Conservation (phyloP, 1,140 invertebrate species). For the Sitodiplosis mosellana region DNA sequence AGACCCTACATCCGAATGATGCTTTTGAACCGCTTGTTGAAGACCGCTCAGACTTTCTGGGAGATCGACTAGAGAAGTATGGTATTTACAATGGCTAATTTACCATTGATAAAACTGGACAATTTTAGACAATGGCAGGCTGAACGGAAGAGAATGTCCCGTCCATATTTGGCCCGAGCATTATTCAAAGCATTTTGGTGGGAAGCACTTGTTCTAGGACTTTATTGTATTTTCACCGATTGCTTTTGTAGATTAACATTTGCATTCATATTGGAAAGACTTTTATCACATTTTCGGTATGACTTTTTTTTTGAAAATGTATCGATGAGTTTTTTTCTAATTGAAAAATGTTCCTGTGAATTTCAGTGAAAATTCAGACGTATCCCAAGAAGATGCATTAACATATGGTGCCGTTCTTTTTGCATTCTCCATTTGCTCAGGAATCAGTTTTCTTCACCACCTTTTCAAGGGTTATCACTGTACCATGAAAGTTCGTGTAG, state of each 20-base stretch:
- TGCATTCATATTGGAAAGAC: slow-evolving; percentile 1
- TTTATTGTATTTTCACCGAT: background rate
- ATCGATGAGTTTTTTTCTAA: too few relatives aligned
- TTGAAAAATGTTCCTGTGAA: background rate
- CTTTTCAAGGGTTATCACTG: slow-evolving; percentile 36
- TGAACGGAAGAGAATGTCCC: background rate
- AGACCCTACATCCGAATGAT: slow-evolving; percentile 32
- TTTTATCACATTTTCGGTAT: slow-evolving; percentile 3
- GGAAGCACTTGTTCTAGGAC: background rate
- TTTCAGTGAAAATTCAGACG: slow-evolving; percentile 7
- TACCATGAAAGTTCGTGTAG: slow-evolving; percentile 37
- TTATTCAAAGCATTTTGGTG: slow-evolving; percentile 2
- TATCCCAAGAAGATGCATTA: slow-evolving; percentile 27
- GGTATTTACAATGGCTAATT: slow-evolving; percentile 1
- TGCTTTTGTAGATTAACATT: background rate
- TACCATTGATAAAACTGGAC: too few relatives aligned
- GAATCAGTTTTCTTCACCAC: slow-evolving; percentile 36
- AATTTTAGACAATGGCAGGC: slow-evolving; percentile 1
- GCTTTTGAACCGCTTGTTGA: slow-evolving; percentile 31
- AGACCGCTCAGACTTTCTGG: slow-evolving; percentile 30
- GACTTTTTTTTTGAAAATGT: too few relatives aligned
- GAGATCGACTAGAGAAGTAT: slow-evolving; percentile 33
- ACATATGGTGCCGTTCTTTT: slow-evolving; percentile 39
- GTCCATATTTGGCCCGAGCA: slow-evolving; percentile 1
- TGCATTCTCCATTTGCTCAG: slow-evolving; percentile 28